These are phyloP conservation scores for Lagopus muta DNA, from an alignment of 2,113 vertebrate species.

Conservation along the genomic window DNA sequence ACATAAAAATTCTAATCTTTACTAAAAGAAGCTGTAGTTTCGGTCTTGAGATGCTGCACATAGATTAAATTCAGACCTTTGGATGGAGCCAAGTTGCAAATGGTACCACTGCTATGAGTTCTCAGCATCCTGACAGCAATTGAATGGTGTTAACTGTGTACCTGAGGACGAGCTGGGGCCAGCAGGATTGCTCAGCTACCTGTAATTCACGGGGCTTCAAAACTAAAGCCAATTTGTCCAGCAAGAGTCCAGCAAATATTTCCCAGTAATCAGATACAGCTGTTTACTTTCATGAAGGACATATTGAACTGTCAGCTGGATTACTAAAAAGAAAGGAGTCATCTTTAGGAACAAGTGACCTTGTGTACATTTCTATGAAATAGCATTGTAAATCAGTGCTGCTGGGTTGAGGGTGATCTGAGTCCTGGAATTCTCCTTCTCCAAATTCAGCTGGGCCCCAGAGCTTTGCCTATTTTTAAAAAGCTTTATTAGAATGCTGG, in stretches of 20 bases:
- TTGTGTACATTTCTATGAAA: background rate
- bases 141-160: background rate
- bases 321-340: background rate
- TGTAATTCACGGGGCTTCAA: background rate
- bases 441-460: background rate
- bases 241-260: background rate
- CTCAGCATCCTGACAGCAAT: background rate
- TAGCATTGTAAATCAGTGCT: background rate
- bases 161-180: background rate
- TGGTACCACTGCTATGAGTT: background rate
- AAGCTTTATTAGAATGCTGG: background rate
- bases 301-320: background rate
- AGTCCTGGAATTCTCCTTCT: background rate
- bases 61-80: background rate
- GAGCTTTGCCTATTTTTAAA: background rate
- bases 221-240: background rate
- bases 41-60: background rate
- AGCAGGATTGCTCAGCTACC: background rate
- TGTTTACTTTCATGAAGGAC: background rate
- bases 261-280: background rate
- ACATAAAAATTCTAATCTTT: background rate
- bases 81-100: background rate
- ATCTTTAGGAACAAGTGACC: slow-evolving; percentile 6
- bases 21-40: background rate
- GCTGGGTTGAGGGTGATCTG: background rate